Conservation (phyloP, 2,797 vertebrate genomes). For the Poecilia velifera region DNA sequence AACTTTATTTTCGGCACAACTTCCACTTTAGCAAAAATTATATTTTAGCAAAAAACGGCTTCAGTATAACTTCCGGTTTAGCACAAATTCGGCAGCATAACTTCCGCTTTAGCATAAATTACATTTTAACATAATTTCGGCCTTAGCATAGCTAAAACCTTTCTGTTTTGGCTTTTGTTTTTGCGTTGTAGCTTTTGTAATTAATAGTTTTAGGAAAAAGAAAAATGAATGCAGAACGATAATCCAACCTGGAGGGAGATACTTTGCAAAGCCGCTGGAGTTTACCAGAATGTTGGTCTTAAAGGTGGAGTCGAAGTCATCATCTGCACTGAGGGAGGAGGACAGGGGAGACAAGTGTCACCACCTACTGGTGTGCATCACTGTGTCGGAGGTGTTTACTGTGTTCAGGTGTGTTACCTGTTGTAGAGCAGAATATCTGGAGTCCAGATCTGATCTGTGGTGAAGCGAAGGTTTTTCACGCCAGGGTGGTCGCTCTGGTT, state of each 20-base stretch:
- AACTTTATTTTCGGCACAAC: not conserved
- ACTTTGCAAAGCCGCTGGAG: constrained; percentile 83
- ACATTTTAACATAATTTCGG: too few relatives aligned
- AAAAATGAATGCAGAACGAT: not conserved
- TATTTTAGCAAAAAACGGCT: too few relatives aligned
- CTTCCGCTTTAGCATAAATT: too few relatives aligned
- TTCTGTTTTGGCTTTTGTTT: too few relatives aligned
- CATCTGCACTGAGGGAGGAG: constrained; percentile 83
- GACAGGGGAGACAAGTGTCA: constrained; percentile 49
- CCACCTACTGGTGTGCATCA: constrained; percentile 17
- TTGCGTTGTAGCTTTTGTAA: too few relatives aligned
- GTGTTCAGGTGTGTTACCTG: constrained; percentile 72
- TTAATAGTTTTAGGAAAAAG: not conserved
- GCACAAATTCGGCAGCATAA: too few relatives aligned
- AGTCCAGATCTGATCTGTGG: constrained; percentile 85
- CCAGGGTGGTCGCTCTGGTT: constrained; percentile 85
- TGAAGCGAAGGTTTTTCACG: constrained; percentile 85
- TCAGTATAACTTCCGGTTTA: too few relatives aligned
- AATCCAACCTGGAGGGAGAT: constrained; percentile 82
- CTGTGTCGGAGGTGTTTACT: not conserved
- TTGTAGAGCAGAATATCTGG: constrained; percentile 87
- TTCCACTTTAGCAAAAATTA: not conserved
- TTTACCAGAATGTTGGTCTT: constrained; percentile 86
- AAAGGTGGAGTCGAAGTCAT: constrained; percentile 86
- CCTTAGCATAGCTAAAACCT: too few relatives aligned